A percentile compares a stretch with the other conserved stretches of the same genome.
phyloP scores from a whole-genome alignment of 1,140 invertebrate genomes.

The Scaptomyza hsui region DNA sequence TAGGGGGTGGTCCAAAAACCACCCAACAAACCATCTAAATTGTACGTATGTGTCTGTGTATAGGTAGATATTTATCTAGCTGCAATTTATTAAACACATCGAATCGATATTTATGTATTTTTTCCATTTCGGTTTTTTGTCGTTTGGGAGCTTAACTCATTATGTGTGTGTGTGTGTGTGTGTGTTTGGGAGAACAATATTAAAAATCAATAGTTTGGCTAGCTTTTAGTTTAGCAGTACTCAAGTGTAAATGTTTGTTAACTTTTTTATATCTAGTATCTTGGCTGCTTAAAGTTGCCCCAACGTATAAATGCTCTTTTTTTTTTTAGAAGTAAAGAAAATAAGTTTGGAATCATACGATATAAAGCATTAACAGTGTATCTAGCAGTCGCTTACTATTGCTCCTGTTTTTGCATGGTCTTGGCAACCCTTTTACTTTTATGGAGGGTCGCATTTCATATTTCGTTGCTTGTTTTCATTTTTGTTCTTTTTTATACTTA shows the following conservation, averaged over 20 bases:
- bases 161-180: neutral
- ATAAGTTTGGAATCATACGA: too few relatives aligned
- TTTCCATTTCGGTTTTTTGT: too few relatives aligned
- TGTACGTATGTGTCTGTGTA: constrained; percentile 2
- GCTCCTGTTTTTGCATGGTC: neutral
- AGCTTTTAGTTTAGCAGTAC: neutral
- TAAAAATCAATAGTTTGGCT: constrained; percentile 1
- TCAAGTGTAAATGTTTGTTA: too few relatives aligned
- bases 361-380: neutral
- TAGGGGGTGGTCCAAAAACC: too few relatives aligned
- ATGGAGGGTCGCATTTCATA: constrained; percentile 31
- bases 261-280: neutral
- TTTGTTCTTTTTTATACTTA: constrained; percentile 21
- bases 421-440: constrained; percentile 25
- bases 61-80: constrained; percentile 19
- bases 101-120: neutral
- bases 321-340: too few relatives aligned
- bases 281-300: too few relatives aligned
- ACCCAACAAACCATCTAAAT: constrained; percentile 2
- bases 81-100: constrained; percentile 57
- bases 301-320: too few relatives aligned
- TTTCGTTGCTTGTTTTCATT: constrained; percentile 17
- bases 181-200: neutral
- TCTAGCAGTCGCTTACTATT: neutral
- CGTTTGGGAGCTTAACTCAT: neutral